Evolutionary conservation across 2,797 vertebrate genomes (phyloP).

Genomic region (Chloroceryle inda): DNA sequence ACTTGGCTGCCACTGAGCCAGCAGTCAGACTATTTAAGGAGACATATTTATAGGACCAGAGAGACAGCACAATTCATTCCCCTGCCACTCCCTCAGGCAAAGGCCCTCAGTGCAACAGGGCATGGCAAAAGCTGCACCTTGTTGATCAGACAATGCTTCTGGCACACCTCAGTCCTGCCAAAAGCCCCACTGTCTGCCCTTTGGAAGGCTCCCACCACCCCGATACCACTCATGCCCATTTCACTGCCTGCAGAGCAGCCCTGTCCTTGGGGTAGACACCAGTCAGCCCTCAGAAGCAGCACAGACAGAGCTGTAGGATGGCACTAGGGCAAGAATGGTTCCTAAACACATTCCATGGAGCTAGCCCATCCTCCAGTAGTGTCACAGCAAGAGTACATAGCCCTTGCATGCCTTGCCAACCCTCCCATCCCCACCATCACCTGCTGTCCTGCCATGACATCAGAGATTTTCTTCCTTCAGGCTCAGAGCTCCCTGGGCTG

Average conservation of each 20-base stretch:
- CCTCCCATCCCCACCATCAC: not conserved
- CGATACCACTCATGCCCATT: accelerated
- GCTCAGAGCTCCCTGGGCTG: not conserved
- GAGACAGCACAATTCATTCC: not conserved
- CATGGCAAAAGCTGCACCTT: not conserved
- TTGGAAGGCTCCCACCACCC: not conserved
- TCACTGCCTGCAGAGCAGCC: not conserved
- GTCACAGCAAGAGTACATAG: accelerated
- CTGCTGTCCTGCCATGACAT: not conserved
- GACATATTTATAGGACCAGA: constrained; percentile 33
- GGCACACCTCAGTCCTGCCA: not conserved
- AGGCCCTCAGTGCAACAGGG: accelerated
- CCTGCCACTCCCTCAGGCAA: not conserved
- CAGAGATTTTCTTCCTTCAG: not conserved
- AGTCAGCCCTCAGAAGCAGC: not conserved
- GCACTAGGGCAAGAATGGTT: not conserved
- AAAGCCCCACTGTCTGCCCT: not conserved
- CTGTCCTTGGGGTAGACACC: not conserved
- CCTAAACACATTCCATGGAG: not conserved
- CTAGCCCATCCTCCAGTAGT: not conserved
- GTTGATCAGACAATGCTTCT: accelerated
- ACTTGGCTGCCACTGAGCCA: not conserved
- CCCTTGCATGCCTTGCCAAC: not conserved
- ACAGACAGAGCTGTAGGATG: not conserved
- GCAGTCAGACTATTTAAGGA: constrained; percentile 49